These are phyloP conservation scores for Heliconius ethilla DNA, from an alignment of 2,888 invertebrate species.

Conservation along the genomic window DNA sequence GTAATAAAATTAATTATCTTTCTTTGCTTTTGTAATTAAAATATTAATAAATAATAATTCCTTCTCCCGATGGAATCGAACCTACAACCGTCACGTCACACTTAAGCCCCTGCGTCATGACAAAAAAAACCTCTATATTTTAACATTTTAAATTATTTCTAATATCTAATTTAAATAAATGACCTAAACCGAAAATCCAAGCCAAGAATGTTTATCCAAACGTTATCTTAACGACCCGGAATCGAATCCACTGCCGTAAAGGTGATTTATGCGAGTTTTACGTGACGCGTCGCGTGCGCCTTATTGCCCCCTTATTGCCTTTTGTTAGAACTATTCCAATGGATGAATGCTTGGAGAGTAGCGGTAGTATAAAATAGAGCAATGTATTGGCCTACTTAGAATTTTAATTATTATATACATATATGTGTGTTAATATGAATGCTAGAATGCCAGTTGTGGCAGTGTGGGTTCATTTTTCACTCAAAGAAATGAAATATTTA, in stretches of 20 bases:
- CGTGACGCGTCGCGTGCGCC: conserved; percentile 33
- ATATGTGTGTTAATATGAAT: neutral
- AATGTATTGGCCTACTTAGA: neutral
- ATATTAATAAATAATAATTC: too few relatives aligned
- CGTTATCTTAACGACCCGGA: conserved; percentile 27
- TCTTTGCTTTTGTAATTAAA: too few relatives aligned
- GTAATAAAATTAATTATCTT: too few relatives aligned
- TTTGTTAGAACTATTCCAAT: conserved; percentile 17
- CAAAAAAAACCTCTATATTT: neutral
- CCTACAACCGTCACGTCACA: too few relatives aligned
- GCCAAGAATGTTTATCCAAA: conserved; percentile 24
- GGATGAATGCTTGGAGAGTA: neutral
- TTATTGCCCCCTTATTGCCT: conserved; percentile 19
- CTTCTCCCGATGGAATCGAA: too few relatives aligned
- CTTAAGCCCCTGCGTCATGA: neutral
- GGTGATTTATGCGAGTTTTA: conserved; percentile 38
- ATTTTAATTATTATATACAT: neutral
- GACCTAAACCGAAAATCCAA: neutral
- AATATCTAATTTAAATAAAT: neutral
- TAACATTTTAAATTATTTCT: neutral
- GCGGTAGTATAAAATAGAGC: neutral
- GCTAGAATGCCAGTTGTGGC: neutral
- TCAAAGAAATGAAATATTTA: neutral
- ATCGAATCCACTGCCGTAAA: conserved; percentile 37
- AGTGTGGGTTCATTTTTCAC: neutral